Evolutionary conservation across 2,888 invertebrate genomes (phyloP).

Genomic region (Lasioglossum leucozonium): DNA sequence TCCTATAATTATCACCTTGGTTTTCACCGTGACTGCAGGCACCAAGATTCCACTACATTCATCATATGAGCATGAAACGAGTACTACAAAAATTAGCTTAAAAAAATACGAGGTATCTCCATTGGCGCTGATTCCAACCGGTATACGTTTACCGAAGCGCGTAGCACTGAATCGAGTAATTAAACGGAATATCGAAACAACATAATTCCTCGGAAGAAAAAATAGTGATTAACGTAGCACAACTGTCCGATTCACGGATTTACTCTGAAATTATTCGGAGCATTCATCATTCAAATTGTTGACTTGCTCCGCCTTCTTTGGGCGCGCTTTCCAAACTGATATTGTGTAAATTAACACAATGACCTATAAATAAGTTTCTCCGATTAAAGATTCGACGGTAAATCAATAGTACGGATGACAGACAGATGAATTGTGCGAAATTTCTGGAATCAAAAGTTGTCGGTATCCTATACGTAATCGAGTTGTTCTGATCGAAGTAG

Average conservation of each 20-base stretch:
- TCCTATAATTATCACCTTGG: neutral
- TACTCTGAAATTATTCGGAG: neutral
- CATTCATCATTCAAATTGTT: neutral
- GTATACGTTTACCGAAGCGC: neutral
- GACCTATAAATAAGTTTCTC: neutral
- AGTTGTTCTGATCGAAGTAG: neutral
- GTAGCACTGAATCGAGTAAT: neutral
- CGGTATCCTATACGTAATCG: neutral
- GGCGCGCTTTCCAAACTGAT: neutral
- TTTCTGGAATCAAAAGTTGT: slow-evolving; percentile 32
- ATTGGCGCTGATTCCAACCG: neutral
- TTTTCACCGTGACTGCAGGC: neutral
- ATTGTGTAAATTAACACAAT: slow-evolving; percentile 9
- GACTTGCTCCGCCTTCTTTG: neutral
- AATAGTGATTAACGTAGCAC: neutral
- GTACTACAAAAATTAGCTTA: neutral
- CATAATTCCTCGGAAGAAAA: neutral
- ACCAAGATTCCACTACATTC: neutral
- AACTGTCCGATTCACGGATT: neutral
- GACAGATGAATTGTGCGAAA: slow-evolving; percentile 36
- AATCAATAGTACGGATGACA: slow-evolving; percentile 1
- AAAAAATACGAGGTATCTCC: neutral
- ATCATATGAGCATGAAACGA: neutral
- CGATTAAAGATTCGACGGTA: neutral
- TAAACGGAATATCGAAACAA: neutral